These are phyloP conservation scores for Sinhomidia bicolor DNA, from an alignment of 2,888 invertebrate genomes.

Conservation along the genomic window DNA sequence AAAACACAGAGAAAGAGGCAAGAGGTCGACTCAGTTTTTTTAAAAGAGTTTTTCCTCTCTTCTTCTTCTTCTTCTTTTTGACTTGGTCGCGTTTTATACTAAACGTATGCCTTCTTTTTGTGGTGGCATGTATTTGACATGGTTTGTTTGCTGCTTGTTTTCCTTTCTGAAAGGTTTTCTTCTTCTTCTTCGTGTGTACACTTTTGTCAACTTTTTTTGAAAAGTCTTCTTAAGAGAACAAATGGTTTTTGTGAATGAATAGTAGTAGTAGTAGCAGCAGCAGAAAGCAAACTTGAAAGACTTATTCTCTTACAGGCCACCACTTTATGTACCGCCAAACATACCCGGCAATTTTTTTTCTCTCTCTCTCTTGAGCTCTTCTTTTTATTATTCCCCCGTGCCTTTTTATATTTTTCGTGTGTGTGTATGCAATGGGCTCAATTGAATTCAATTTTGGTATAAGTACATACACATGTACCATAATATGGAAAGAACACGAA, in stretches of 20 bases:
- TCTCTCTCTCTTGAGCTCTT: no score
- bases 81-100: no score
- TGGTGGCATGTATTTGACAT: conserved; percentile 39
- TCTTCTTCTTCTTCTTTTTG: neutral
- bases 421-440: neutral
- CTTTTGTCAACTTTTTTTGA: conserved; percentile 41
- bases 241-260: neutral
- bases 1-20: neutral
- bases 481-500: conserved; percentile 1
- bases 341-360: neutral
- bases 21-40: neutral
- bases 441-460: conserved; percentile 47
- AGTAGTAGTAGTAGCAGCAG: neutral
- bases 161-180: conserved; percentile 17
- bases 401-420: conserved; percentile 57
- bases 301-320: neutral
- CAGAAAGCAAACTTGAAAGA: no score
- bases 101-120: neutral
- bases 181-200: neutral
- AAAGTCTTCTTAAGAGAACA: neutral
- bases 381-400: conserved; percentile 58
- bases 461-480: neutral
- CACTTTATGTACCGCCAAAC: neutral
- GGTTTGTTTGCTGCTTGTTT: conserved; percentile 55
- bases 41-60: no score